Evolutionary conservation across 2,113 vertebrate genomes (phyloP), one percentile per base, ranked within the genome.

Genomic region (Pycnonotus jocosus): DNA sequence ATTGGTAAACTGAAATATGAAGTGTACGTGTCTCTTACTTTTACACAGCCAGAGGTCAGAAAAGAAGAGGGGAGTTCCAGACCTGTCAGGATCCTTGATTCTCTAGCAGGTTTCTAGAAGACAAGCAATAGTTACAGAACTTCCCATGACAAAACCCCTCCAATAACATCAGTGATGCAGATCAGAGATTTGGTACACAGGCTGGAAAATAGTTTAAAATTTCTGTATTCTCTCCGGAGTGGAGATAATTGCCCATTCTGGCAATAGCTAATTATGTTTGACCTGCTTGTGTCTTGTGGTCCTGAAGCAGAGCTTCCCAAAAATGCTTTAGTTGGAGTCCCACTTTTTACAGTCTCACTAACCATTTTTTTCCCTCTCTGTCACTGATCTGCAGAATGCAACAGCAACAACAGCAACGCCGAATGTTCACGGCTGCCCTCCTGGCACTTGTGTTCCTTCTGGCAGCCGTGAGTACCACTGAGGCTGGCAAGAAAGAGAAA

Each of bases 401-500:
- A 60, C 97, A 97, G 47, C 90, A 96, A 66, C 96, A 97, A 16
- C 96, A 98, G 37, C 97, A 97, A 42, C 96, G 95, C 86, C 97
- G 73, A 71, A 94, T 97, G 95, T 95, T 98, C 88, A 91, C 96
- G 76, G 97, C 96, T 80, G 95, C 95, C 94, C 89, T 98, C 83
- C 87, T 98, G 97, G 97, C 94, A 31, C 96, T 98, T 27, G 40
- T 98, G 93, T 98, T 98, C 93, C 87, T 98, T 79, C 88, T 98
- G 84, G 98, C 97, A 90, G 96, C 94, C 8, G 95, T 98, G 93
- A 96, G 88, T 71, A 98, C 95, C 72, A 95, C 97, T 3, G 97
- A 98, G 79, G 97, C 98, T 2, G 98, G 98, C 45, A 98, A 98
- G 92, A 98, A 98, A 83, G 98, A 98, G 91, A 98, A 98, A 71